These are phyloP conservation scores for Lithophane socia DNA, from an alignment of 2,888 invertebrate species.

Conservation along the genomic window DNA sequence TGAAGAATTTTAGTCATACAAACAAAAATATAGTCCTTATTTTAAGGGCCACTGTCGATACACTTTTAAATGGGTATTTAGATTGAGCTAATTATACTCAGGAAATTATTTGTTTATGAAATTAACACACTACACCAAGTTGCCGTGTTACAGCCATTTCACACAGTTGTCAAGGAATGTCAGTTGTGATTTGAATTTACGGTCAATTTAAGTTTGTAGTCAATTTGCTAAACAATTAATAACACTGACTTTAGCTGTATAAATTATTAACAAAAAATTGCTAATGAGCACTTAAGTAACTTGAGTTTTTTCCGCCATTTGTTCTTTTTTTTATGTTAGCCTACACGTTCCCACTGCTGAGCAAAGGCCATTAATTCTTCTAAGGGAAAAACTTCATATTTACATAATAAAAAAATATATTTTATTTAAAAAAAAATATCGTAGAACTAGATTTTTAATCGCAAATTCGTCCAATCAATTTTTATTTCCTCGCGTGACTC, in stretches of 20 bases:
- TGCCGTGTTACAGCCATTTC: not conserved
- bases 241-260: no score
- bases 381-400: no score
- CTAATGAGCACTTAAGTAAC: no score
- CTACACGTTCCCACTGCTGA: no score
- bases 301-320: no score
- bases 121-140: not conserved
- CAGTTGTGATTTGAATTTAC: not conserved
- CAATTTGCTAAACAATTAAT: not conserved
- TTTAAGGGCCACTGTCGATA: not conserved
- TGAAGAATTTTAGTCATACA: not conserved
- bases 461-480: not conserved
- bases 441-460: not conserved
- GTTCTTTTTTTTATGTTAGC: no score
- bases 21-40: not conserved
- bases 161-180: not conserved
- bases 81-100: not conserved
- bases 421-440: not conserved
- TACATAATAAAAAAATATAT: no score
- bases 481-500: slow-evolving; percentile 33
- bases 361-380: no score
- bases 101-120: no score
- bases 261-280: no score
- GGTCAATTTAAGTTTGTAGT: not conserved
- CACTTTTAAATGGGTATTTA: not conserved